These are phyloP conservation scores for Ahaetulla prasina DNA, from an alignment of 2,113 vertebrate genomes.

Conservation along the genomic window DNA sequence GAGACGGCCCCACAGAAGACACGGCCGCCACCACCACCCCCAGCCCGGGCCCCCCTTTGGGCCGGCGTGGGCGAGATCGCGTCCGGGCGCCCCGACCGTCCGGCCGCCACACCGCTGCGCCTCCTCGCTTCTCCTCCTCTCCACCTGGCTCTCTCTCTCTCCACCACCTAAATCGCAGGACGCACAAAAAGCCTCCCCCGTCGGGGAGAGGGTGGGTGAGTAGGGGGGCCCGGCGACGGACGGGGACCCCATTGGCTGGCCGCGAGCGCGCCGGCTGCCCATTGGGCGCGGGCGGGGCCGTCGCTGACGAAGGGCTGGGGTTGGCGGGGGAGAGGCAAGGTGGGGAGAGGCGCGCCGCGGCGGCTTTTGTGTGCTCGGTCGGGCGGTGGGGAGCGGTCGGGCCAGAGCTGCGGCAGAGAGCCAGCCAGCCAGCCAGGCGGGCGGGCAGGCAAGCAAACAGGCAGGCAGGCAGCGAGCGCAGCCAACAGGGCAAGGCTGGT, in stretches of 20 bases:
- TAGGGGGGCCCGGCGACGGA: constrained; percentile 45
- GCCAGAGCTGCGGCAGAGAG: constrained; percentile 83
- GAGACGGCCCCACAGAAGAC: not conserved
- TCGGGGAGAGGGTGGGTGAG: constrained; percentile 38
- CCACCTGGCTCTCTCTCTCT: not conserved
- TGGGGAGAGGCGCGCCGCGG: constrained; percentile 56
- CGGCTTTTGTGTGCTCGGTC: constrained; percentile 75
- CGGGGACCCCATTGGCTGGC: constrained; percentile 57
- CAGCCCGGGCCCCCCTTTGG: too few relatives aligned
- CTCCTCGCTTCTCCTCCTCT: constrained; percentile 8
- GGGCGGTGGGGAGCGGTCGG: constrained; percentile 68
- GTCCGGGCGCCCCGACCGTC: not conserved
- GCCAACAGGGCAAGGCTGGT: not conserved
- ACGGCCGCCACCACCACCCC: too few relatives aligned
- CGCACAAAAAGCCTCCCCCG: constrained; percentile 35
- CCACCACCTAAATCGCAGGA: not conserved
- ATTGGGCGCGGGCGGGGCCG: constrained; percentile 55
- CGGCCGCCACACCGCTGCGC: not conserved
- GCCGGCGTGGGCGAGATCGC: not conserved
- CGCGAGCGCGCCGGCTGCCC: constrained; percentile 43
- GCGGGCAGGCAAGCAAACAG: constrained; percentile 61
- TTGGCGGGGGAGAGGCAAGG: constrained; percentile 14
- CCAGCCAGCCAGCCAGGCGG: constrained; percentile 44
- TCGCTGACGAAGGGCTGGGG: constrained; percentile 57
- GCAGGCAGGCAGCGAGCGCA: not conserved